Evolutionary conservation across 2,113 vertebrate species (phyloP).

Genomic region (Struthio camelus): DNA sequence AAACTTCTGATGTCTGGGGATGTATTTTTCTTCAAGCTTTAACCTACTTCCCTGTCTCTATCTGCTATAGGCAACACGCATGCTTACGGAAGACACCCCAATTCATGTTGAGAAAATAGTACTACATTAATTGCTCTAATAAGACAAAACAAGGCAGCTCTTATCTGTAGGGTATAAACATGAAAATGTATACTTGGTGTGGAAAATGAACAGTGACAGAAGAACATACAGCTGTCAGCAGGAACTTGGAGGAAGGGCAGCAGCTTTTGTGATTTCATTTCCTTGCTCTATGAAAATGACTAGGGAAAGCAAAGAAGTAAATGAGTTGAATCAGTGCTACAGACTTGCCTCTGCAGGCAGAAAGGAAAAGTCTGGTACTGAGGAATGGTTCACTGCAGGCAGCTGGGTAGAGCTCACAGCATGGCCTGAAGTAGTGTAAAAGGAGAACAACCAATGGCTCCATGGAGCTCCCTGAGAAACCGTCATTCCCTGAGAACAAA

Average conservation of each 20-base stretch:
- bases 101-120: background rate
- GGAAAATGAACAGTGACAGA: background rate
- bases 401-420: slow-evolving; percentile 47
- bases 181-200: background rate
- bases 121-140: background rate
- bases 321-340: slow-evolving; percentile 12
- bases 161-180: background rate
- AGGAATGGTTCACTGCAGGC: slow-evolving; percentile 23
- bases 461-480: background rate
- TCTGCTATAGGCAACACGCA: background rate
- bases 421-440: background rate
- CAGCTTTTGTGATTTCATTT: slow-evolving; percentile 7
- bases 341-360: background rate
- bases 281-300: background rate
- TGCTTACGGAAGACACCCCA: background rate
- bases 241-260: background rate
- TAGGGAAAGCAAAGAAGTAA: background rate
- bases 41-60: background rate
- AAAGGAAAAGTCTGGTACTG: background rate
- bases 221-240: background rate
- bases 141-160: background rate
- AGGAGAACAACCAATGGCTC: slow-evolving; percentile 21
- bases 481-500: background rate
- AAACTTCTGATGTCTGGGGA: background rate
- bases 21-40: background rate